Conservation (phyloP, 2,888 invertebrate species). For the Keiferia lycopersicella region DNA sequence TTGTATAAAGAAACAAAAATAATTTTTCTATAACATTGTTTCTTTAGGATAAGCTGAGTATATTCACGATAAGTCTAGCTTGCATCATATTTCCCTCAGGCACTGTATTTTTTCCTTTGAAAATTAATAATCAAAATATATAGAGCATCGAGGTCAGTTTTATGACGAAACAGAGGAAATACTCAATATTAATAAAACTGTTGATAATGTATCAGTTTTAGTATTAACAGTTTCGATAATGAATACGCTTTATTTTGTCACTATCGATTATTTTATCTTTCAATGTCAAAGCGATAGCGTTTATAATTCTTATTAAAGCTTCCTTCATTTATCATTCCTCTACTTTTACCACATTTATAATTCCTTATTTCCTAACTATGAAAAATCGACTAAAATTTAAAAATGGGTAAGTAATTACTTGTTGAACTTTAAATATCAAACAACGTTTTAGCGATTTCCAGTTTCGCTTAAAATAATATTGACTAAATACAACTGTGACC, state of each 20-base stretch:
- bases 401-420: conserved; percentile 22
- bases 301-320: neutral
- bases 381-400: conserved; percentile 9
- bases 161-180: neutral
- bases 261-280: conserved; percentile 59
- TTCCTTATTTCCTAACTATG: conserved; percentile 39
- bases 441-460: conserved; percentile 9
- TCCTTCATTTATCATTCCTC: conserved; percentile 4
- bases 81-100: too few relatives aligned
- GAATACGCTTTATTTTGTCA: conserved; percentile 36
- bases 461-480: conserved; percentile 8
- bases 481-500: neutral
- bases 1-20: too few relatives aligned
- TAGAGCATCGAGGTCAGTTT: neutral
- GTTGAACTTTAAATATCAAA: conserved; percentile 22
- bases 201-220: neutral
- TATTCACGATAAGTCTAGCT: too few relatives aligned
- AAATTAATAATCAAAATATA: neutral
- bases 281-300: conserved; percentile 57
- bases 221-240: neutral
- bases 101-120: neutral
- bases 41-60: too few relatives aligned
- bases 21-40: too few relatives aligned
- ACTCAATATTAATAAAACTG: neutral
- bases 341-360: conserved; percentile 28